Evolutionary conservation across 2,888 invertebrate species (phyloP), one percentile per base, ranked within the genome.

Genomic region (Sinotaia quadrata): DNA sequence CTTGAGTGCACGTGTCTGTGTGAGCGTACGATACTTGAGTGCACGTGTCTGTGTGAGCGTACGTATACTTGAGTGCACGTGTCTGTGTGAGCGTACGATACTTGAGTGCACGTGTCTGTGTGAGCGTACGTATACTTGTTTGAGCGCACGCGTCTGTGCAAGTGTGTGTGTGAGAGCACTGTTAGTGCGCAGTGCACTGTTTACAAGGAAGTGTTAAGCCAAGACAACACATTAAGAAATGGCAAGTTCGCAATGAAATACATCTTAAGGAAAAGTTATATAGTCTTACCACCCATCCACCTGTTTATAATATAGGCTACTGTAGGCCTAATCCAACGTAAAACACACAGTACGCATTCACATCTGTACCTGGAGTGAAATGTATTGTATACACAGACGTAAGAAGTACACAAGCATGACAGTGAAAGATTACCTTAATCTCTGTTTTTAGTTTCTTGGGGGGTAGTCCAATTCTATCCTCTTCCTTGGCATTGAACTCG

Each of bases 401-500:
- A 33, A 18, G 21, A 29, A 67, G 12, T 59, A 31, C 24, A 33
- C 29, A n/a, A 51, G 49, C 36, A 12, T 56, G 58, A 34, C 8
- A 51, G 47, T 21, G 21, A 67, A n/a, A 54, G 18, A 37, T 33
- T 71, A 83, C 83, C 78, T 84, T 85, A 0, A 44, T 34, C 54
- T 85, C 84, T 21, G 78, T 59, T 72, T 85, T 85, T n/a, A 83
- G 78, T 71, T 84, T 85, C 76, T 84, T 84, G 29, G 81, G 78
- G 3, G 82, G 82, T 51, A 84, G 71, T 21, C 75, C 77, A 47
- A 84, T 78, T 33, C 81, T 81, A 71, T 84, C 84, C 69, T 85
- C 85, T 44, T 82, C 83, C 74, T 85, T 84, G 62, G 84, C 84
- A 75, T 85, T 84, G 73, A 85, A 85, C 60, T 84, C 85, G 70